A percentile compares a stretch with the other conserved stretches of the same genome.
phyloP scores from a whole-genome alignment of 1,140 invertebrate genomes.

The Stegodyphus mimosarum region DNA sequence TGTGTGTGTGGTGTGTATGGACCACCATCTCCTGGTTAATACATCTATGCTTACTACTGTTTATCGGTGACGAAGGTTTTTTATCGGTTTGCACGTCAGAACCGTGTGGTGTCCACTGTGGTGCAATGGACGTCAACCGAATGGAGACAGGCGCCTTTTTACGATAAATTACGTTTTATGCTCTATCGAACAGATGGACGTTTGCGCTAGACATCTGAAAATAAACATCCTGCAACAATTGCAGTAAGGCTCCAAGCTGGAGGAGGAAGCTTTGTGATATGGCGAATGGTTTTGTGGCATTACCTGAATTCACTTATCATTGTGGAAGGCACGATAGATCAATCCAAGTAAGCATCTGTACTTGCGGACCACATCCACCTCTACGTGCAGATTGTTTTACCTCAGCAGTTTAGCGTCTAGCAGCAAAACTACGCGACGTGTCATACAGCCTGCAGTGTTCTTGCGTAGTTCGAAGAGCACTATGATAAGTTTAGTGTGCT shows the following conservation, averaged over 20 bases:
- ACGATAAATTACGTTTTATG: not conserved
- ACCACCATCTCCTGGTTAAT: not conserved
- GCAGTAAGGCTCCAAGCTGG: not conserved
- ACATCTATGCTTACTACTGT: not conserved
- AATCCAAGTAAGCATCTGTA: not conserved
- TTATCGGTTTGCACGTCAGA: not conserved
- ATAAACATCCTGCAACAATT: constrained; percentile 9
- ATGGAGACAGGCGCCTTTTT: not conserved
- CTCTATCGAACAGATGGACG: not conserved
- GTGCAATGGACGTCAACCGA: not conserved
- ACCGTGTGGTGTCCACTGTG: too few species aligned
- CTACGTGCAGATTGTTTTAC: not conserved
- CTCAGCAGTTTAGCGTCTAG: not conserved
- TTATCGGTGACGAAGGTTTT: not conserved
- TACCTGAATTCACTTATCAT: constrained; percentile 10
- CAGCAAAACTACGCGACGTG: not conserved
- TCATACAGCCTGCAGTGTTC: not conserved
- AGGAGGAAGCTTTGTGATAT: not conserved
- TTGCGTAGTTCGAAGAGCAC: constrained; percentile 1
- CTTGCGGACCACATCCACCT: not conserved
- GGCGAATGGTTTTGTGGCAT: constrained; percentile 1
- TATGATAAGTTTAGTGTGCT: not conserved
- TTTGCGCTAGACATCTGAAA: constrained; percentile 5
- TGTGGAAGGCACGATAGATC: constrained; percentile 14
- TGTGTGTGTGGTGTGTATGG: not conserved